phyloP scores from a whole-genome alignment of 2,797 vertebrate species.

The Acanthis flammea region DNA sequence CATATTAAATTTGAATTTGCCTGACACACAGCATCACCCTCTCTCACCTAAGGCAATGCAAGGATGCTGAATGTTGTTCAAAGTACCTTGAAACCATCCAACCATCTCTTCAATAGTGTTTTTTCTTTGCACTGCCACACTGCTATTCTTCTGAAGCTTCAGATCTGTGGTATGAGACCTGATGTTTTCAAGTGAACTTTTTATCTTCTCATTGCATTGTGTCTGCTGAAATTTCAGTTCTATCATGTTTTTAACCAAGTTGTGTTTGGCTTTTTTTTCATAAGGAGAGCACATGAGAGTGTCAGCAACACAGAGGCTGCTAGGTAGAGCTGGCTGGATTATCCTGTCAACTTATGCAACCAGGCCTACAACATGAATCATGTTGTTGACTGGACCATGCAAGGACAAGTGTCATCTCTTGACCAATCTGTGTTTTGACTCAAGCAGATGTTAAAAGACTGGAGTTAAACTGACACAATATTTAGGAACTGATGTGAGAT shows the following conservation, averaged over 20 bases:
- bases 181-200: neutral
- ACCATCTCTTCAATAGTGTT: accelerated
- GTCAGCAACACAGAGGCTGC: neutral
- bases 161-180: neutral
- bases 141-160: neutral
- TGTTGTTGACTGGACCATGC: neutral
- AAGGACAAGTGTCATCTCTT: neutral
- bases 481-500: neutral
- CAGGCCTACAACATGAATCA: neutral
- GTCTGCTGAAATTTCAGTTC: neutral
- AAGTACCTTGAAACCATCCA: neutral
- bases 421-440: neutral
- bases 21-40: neutral
- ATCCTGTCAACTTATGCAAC: neutral
- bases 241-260: neutral
- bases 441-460: neutral
- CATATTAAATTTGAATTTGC: neutral
- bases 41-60: neutral
- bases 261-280: neutral
- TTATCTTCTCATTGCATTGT: neutral
- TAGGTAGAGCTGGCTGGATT: neutral
- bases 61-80: neutral
- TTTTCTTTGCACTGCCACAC: neutral
- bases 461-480: neutral
- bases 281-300: neutral